Conservation (phyloP, 2,113 vertebrate species). For the Pterophyllum scalare region DNA sequence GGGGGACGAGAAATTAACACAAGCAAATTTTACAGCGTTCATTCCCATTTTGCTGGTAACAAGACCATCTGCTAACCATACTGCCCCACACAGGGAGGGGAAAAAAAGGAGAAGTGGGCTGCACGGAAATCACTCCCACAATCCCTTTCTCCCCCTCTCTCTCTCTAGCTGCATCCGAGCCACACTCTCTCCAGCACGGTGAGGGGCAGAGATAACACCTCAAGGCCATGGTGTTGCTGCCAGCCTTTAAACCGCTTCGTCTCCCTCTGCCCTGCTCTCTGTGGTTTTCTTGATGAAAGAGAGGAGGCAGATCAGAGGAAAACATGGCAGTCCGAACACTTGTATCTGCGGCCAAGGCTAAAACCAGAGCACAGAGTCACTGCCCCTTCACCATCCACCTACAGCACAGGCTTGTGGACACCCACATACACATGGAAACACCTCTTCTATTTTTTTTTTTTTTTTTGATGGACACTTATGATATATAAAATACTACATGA, state of each 20-base stretch:
- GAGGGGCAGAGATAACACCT: conserved; percentile 78
- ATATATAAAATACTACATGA: background rate
- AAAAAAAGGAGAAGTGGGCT: conserved; percentile 45
- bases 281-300: conserved; percentile 66
- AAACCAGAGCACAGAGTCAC: conserved; percentile 51
- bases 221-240: conserved; percentile 74
- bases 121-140: conserved; percentile 62
- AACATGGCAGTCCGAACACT: conserved; percentile 67
- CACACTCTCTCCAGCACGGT: conserved; percentile 57
- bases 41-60: conserved; percentile 87
- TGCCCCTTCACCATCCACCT: conserved; percentile 54
- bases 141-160: conserved; percentile 23
- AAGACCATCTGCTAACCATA: conserved; percentile 86
- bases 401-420: conserved; percentile 32
- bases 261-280: conserved; percentile 65
- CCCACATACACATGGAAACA: background rate
- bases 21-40: conserved; percentile 83
- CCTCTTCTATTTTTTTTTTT: background rate
- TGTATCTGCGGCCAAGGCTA: conserved; percentile 58
- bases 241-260: conserved; percentile 69
- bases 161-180: conserved; percentile 28
- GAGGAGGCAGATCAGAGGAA: conserved; percentile 70
- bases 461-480: background rate
- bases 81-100: conserved; percentile 65
- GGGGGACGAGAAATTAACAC: conserved; percentile 84